phyloP scores from a whole-genome alignment of 1,140 invertebrate genomes.

The Caenorhabditis tropicalis region DNA sequence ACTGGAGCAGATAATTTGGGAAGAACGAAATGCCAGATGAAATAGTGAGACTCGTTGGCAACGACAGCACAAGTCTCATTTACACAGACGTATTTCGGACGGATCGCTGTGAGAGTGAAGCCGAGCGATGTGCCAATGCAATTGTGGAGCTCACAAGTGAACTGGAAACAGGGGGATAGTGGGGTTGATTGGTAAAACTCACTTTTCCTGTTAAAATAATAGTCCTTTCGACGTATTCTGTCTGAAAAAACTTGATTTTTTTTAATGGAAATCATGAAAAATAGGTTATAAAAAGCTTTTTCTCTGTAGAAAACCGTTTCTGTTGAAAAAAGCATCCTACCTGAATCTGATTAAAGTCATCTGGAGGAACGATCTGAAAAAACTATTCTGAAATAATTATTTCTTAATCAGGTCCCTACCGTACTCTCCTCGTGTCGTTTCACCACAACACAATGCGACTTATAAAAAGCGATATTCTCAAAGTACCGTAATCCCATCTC shows the following conservation, averaged over 20 bases:
- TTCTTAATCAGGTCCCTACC: no score
- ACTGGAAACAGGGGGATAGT: not conserved
- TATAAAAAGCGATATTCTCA: not conserved
- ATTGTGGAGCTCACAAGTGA: not conserved
- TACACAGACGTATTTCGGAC: not conserved
- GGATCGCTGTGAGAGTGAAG: not conserved
- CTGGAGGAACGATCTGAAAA: no score
- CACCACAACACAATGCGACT: not conserved
- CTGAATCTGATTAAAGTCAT: no score
- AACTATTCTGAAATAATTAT: no score
- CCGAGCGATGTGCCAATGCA: not conserved
- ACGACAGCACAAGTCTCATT: not conserved
- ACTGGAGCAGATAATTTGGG: not conserved
- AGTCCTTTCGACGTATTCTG: not conserved
- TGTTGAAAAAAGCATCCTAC: no score
- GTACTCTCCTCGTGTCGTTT: no score
- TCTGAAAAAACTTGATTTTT: no score
- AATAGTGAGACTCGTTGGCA: not conserved
- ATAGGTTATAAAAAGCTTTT: no score
- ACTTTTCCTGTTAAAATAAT: no score
- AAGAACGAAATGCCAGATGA: constrained; percentile 21
- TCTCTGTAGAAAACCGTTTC: no score
- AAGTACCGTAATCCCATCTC: not conserved
- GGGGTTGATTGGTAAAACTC: not conserved
- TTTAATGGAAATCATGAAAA: no score